A percentile compares a stretch with the other conserved stretches of the same genome.
Conservation (phyloP, 2,888 invertebrate species). For the Drosophila demipolita region DNA sequence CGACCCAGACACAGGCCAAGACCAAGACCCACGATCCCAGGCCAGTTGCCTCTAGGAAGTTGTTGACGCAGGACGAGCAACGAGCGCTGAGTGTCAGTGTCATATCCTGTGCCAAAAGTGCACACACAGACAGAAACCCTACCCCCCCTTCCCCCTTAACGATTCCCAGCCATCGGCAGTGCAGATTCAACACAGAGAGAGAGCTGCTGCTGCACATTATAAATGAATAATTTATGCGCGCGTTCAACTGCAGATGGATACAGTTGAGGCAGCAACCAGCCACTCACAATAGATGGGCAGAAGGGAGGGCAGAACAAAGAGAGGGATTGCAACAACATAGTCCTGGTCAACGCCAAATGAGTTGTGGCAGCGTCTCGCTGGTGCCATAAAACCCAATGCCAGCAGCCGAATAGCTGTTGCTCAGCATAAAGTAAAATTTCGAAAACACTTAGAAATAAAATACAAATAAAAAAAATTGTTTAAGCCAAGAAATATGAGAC, state of each 20-base stretch:
- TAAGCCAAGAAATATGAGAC: neutral
- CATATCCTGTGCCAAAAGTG: slow-evolving; percentile 81
- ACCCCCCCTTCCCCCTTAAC: neutral
- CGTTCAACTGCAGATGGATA: slow-evolving; percentile 76
- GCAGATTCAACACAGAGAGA: slow-evolving; percentile 20
- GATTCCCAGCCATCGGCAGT: neutral
- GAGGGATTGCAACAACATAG: slow-evolving; percentile 33
- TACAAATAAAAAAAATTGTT: neutral
- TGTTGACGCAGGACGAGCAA: slow-evolving; percentile 75
- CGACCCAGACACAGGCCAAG: slow-evolving; percentile 11
- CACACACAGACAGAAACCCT: slow-evolving; percentile 65
- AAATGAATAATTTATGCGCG: slow-evolving; percentile 79
- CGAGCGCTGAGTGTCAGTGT: slow-evolving; percentile 76
- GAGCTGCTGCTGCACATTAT: slow-evolving; percentile 72
- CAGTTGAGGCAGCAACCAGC: slow-evolving; percentile 47
- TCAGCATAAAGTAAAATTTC: slow-evolving; percentile 60
- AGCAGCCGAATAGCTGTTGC: slow-evolving; percentile 59
- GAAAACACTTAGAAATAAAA: slow-evolving; percentile 1
- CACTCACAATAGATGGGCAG: slow-evolving; percentile 42
- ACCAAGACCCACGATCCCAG: slow-evolving; percentile 3
- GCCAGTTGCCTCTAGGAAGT: slow-evolving; percentile 63
- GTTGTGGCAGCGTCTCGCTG: slow-evolving; percentile 74
- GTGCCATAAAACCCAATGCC: slow-evolving; percentile 67
- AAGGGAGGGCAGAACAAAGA: neutral
- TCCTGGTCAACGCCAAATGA: slow-evolving; percentile 77